Base-by-base conservation (phyloP, 2,888 invertebrate species). In the Baronia brevicornis region DNA sequence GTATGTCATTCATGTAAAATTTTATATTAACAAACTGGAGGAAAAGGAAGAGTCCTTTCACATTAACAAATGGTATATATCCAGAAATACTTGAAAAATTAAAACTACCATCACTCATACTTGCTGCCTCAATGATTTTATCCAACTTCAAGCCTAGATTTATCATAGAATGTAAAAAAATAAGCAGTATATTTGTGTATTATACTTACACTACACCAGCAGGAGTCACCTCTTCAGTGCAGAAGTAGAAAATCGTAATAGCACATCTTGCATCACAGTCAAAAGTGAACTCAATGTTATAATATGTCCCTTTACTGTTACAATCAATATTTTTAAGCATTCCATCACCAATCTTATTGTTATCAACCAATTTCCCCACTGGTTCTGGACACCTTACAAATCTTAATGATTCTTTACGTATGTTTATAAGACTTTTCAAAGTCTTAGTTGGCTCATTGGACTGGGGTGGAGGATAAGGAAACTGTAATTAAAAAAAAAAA, bases 361-460 rank as follows among this genome's bases (percentile, higher is more conserved):
- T 74, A 27, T 87, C 85, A 3, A 75, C 75, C 4, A 88, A 68
- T 52, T 90, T 90, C 1, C 86, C 87, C 27, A 86, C 84, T 28
- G 88, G 88, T 43, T 89, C 88, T 0, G 90, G 87, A 28, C 89
- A 88, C 23, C 94, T 89, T 10, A 97, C 92, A 72, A 99, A 93
- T 41, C 96, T 88, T 20, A 99, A 84, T 0, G 98, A 97, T 75
- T 99, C 98, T 65, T 98, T 98, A 25, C 99, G 88, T 39, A 99
- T 97, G 68, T 99, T 98, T 0, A 99, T 93, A 32, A 98, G 84
- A 67, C 97, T 95, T 75, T 97, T 97, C 20, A 99, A 71, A 0
- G 98, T 97, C 79, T 97, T 97, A 6, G 98, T 98, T 14, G 98
- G 97, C 64, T 98, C 98, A 66, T 95, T 96, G 5, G 97, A 93